phyloP scores from a whole-genome alignment of 1,140 invertebrate species.

The Cepaea nemoralis region DNA sequence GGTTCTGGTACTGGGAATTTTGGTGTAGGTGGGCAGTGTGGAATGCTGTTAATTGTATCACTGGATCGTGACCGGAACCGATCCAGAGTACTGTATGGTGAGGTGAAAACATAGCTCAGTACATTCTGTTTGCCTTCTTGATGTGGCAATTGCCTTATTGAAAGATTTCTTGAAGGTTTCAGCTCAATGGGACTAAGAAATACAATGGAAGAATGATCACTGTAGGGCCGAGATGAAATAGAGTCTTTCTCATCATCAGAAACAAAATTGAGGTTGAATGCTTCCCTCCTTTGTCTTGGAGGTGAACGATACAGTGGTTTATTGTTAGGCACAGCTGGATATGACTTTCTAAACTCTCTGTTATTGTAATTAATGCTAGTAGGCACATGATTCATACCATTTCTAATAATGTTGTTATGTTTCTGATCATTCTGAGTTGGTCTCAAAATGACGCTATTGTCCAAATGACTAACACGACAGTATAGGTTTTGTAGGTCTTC shows the following conservation, averaged over 20 bases:
- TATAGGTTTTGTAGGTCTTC: background rate
- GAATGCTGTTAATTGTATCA: constrained; percentile 61
- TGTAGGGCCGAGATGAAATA: constrained; percentile 57
- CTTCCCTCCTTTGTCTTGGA: constrained; percentile 11
- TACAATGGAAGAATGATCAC: constrained; percentile 65
- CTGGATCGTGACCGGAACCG: constrained; percentile 59
- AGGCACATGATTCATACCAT: constrained; percentile 10
- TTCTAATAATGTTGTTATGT: constrained; percentile 24
- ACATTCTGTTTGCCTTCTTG: constrained; percentile 49
- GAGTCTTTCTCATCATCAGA: constrained; percentile 65
- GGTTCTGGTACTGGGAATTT: constrained; percentile 60
- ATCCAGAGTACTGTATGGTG: constrained; percentile 48
- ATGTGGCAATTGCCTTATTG: constrained; percentile 56
- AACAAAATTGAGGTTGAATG: constrained; percentile 46
- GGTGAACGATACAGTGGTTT: constrained; percentile 21
- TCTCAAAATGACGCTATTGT: background rate
- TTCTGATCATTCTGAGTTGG: constrained; percentile 1
- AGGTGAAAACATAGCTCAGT: constrained; percentile 45
- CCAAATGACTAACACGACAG: background rate
- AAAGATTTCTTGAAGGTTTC: constrained; percentile 56
- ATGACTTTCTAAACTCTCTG: constrained; percentile 32
- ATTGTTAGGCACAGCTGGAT: constrained; percentile 26
- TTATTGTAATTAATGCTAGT: background rate
- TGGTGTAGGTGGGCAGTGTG: constrained; percentile 61
- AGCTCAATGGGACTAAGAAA: constrained; percentile 64